These are phyloP conservation scores for Sylvilagus bachmani DNA, from an alignment of 2,113 vertebrate species.

Conservation along the genomic window DNA sequence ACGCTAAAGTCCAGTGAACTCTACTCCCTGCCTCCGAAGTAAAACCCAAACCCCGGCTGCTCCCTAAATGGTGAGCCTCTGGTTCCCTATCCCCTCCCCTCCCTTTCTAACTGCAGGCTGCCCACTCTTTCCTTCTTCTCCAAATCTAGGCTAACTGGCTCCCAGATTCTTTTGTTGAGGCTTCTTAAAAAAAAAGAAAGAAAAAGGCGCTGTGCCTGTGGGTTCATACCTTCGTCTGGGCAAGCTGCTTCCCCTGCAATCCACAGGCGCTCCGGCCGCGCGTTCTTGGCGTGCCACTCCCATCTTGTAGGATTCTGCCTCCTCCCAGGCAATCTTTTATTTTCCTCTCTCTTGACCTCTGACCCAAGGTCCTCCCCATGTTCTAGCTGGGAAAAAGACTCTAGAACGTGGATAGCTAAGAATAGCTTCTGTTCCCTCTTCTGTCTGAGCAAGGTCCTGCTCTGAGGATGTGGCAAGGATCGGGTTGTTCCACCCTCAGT, in stretches of 20 bases:
- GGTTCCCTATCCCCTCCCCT: background rate
- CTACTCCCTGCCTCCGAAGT: fast-evolving
- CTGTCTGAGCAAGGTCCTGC: background rate
- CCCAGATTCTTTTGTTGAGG: background rate
- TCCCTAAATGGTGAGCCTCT: background rate
- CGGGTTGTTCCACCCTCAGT: background rate
- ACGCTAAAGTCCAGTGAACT: no score
- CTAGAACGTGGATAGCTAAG: background rate
- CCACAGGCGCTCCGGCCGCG: background rate
- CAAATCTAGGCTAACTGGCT: slow-evolving; percentile 4
- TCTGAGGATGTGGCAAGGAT: no score
- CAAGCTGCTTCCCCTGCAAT: slow-evolving; percentile 14
- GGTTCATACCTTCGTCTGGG: slow-evolving; percentile 33
- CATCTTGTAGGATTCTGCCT: background rate
- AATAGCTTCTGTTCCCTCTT: background rate
- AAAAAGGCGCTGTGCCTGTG: slow-evolving; percentile 6
- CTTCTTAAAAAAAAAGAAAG: background rate
- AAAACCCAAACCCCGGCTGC: background rate
- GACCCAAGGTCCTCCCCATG: background rate
- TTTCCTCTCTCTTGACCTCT: background rate
- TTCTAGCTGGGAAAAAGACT: background rate
- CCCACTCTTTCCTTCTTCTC: background rate
- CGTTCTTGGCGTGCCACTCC: background rate
- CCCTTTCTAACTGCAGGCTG: background rate
- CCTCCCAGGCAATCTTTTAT: background rate